Evolutionary conservation across 1,140 invertebrate species (phyloP).

Genomic region (Charaxes varanes): DNA sequence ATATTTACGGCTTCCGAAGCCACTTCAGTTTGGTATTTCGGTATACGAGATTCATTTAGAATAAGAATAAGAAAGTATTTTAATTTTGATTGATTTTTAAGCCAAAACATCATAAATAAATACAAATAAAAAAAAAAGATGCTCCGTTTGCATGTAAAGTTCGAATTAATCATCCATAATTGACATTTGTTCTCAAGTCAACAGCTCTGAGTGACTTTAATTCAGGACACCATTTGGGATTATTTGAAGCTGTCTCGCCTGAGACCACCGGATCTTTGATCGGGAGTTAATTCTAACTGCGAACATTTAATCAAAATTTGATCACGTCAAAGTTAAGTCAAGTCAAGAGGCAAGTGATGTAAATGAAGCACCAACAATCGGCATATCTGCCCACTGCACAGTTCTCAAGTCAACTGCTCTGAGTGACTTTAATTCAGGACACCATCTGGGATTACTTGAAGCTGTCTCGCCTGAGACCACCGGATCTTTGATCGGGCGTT

Average conservation of each 20-base stretch:
- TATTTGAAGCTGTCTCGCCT: slow-evolving; percentile 39
- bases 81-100: too few relatives aligned
- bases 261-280: slow-evolving; percentile 32
- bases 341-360: too few relatives aligned
- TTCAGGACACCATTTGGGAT: slow-evolving; percentile 47
- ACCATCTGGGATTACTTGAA: slow-evolving; percentile 49
- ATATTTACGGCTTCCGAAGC: too few relatives aligned
- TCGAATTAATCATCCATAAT: too few relatives aligned
- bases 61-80: too few relatives aligned
- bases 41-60: too few relatives aligned
- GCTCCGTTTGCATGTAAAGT: too few relatives aligned
- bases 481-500: slow-evolving; percentile 31
- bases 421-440: slow-evolving; percentile 45
- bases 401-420: slow-evolving; percentile 38
- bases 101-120: too few relatives aligned
- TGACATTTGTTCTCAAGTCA: slow-evolving; percentile 36
- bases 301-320: too few relatives aligned
- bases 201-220: slow-evolving; percentile 46
- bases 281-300: slow-evolving; percentile 19
- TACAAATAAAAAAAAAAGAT: too few relatives aligned
- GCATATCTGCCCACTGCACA: slow-evolving; percentile 29
- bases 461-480: slow-evolving; percentile 31
- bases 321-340: too few relatives aligned
- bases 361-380: slow-evolving; percentile 12
- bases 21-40: too few relatives aligned